Base-by-base conservation (phyloP, 1,140 invertebrate species). In the Sycophila sp. region DNA sequence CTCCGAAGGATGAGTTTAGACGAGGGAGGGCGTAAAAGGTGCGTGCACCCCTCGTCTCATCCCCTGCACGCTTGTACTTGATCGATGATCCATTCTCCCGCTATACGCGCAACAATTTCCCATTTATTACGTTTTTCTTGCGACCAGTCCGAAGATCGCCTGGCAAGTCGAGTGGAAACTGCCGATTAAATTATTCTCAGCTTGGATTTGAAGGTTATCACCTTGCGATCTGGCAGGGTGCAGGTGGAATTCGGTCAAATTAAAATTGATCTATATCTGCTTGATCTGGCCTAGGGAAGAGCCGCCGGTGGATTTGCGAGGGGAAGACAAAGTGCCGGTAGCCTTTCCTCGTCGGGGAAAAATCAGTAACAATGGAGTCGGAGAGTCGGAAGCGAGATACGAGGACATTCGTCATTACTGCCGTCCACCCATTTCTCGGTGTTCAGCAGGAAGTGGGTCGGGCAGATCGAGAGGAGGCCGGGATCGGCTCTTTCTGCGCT, bases 391-490 rank as follows among this genome's bases (percentile, higher is more conserved):
- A 69, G 55, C 65, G 51, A 40, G 49, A 62, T 58, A 66, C 69
- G 65, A 42, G 75, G 73, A 76, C 79, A 81, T 79, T 80, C 77
- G 75, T 81, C 78, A 77, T 78, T 78, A 26, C 22, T 38, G 34
- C 24, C n/a, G 49, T 68, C 58, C 73, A 73, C 34, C 73, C 72
- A 74, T 77, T n/a, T n/a, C n/a, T 80, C 71, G 74, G 55, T n/a
- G 71, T 71, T 72, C 55, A 81, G n/a, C 82, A 83, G 84, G 84
- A 86, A 86, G 82, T 85, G 81, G 83, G 83, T 80, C 78, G 84
- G 83, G 69, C 81, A 80, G 80, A 85, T 85, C 81, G 83, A 83
- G 82, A n/a, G n/a, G n/a, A n/a, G 79, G 79, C 76, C 76, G 63
- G 69, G 73, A 73, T n/a, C 55, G 55, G 55, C 77, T 77, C 73